Evolutionary conservation across 2,113 vertebrate genomes (phyloP).

Genomic region (Ia io): DNA sequence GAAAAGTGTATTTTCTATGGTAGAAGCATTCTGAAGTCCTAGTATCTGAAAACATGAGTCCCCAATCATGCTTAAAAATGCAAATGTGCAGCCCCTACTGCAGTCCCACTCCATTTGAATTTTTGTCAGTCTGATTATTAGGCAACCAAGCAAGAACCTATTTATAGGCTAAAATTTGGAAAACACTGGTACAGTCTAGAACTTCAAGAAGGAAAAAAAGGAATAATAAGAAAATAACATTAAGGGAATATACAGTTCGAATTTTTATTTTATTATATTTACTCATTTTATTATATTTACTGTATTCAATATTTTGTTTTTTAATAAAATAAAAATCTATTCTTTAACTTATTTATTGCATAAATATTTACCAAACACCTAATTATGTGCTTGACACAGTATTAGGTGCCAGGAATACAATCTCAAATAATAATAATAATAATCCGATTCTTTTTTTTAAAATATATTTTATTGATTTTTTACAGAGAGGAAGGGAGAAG

Average conservation of each 20-base stretch:
- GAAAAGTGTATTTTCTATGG: background rate
- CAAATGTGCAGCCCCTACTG: background rate
- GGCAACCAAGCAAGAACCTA: background rate
- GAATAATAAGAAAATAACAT: background rate
- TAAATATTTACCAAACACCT: background rate
- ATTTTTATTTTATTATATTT: background rate
- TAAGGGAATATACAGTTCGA: background rate
- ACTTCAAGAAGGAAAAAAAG: background rate
- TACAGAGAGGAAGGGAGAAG: too few relatives aligned
- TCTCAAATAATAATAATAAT: background rate
- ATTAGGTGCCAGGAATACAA: background rate
- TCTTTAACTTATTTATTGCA: background rate
- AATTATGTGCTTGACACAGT: background rate
- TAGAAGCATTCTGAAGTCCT: background rate
- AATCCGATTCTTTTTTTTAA: background rate
- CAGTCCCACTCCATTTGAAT: background rate
- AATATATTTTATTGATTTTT: too few relatives aligned
- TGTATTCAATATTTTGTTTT: background rate
- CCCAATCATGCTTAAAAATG: background rate
- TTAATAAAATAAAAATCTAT: background rate
- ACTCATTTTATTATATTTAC: background rate
- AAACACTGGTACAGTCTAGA: background rate
- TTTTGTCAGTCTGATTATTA: background rate
- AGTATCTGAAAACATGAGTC: background rate
- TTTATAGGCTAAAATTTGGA: background rate